Evolutionary conservation across 2,888 invertebrate species (phyloP).

Genomic region (Osedax frankpressi): DNA sequence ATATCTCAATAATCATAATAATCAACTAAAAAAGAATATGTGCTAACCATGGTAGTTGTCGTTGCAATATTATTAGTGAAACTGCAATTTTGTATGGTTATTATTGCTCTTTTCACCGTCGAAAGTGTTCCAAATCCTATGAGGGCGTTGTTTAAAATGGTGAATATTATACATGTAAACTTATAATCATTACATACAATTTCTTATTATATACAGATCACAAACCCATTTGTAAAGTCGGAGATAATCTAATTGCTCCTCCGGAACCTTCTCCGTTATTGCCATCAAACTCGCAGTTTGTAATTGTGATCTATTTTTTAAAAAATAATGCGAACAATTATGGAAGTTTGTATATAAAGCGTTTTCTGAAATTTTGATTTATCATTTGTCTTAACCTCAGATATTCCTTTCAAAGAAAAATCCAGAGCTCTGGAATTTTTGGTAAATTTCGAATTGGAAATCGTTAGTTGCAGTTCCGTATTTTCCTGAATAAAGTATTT

Average conservation of each 20-base stretch:
- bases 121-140: neutral
- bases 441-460: neutral
- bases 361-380: too few relatives aligned
- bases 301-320: neutral
- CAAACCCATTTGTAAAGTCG: constrained; percentile 4
- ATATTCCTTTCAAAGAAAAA: constrained; percentile 14
- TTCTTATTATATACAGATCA: neutral
- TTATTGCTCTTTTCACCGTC: neutral
- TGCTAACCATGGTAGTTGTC: neutral
- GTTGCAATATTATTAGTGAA: constrained; percentile 13
- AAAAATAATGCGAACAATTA: too few relatives aligned
- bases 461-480: neutral
- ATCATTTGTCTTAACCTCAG: constrained; percentile 1
- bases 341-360: too few relatives aligned
- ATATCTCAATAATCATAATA: too few relatives aligned
- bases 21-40: too few relatives aligned
- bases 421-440: constrained; percentile 16
- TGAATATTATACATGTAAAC: too few relatives aligned
- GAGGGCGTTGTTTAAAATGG: too few relatives aligned
- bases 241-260: constrained; percentile 18
- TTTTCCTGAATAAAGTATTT: neutral
- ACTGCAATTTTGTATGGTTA: constrained; percentile 10
- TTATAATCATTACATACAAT: neutral
- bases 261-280: constrained; percentile 21
- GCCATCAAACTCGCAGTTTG: constrained; percentile 5